Evolutionary conservation across 1,140 invertebrate species (phyloP).

Genomic region (Aphaenogaster ashmeadi): DNA sequence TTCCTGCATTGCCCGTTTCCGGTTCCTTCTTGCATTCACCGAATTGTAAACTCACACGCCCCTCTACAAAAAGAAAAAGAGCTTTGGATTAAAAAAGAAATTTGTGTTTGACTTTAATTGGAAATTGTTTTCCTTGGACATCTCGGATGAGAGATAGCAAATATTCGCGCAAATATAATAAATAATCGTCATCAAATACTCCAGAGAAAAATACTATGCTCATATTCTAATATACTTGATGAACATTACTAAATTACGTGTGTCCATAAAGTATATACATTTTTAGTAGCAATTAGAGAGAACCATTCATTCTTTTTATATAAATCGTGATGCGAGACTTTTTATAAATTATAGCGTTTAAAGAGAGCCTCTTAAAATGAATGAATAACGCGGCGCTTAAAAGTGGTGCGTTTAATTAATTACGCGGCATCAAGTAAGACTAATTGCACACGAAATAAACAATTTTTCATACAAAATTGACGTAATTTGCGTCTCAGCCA

Average conservation of each 20-base stretch:
- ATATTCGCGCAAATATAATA: not conserved
- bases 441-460: conserved; percentile 48
- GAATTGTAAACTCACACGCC: conserved; percentile 45
- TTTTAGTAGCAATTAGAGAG: not conserved
- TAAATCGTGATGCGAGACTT: conserved; percentile 13
- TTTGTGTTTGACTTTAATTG: conserved; percentile 4
- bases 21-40: conserved; percentile 55
- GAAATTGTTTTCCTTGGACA: not conserved
- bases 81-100: not conserved
- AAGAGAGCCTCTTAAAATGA: conserved; percentile 29
- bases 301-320: not conserved
- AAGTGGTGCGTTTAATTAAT: conserved; percentile 36
- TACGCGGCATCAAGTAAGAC: conserved; percentile 25
- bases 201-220: not conserved
- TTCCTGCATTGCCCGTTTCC: conserved; percentile 71
- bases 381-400: conserved; percentile 7
- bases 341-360: conserved; percentile 1
- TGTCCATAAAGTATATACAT: not conserved
- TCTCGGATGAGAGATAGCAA: not conserved
- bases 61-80: not conserved
- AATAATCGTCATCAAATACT: not conserved
- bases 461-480: conserved; percentile 53
- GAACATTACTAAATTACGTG: not conserved
- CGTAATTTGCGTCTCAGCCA: conserved; percentile 26
- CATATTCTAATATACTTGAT: not conserved